A percentile compares a stretch with the other conserved stretches of the same genome.
Conservation (phyloP, 2,888 invertebrate species). For the Eulithis testata region DNA sequence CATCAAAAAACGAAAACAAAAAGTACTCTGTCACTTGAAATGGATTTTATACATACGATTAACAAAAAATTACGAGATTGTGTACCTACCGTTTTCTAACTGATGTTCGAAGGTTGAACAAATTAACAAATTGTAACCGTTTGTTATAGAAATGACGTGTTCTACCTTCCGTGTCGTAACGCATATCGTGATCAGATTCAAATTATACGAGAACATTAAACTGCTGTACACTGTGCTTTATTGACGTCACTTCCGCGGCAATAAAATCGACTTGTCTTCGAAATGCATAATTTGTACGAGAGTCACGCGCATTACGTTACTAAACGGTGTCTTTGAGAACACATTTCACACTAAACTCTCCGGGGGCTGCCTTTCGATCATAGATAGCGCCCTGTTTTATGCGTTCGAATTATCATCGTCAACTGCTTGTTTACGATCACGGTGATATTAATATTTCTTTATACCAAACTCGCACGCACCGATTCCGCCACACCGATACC, state of each 20-base stretch:
- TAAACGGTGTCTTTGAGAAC: conserved; percentile 83
- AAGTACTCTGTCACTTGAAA: no score
- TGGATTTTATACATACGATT: no score
- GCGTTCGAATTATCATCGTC: conserved; percentile 78
- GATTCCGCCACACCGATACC: conserved; percentile 44
- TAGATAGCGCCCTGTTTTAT: conserved; percentile 82
- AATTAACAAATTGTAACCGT: conserved; percentile 35
- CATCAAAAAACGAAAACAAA: no score
- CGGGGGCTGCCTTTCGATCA: conserved; percentile 72
- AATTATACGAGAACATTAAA: conserved; percentile 80
- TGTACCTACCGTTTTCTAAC: neutral
- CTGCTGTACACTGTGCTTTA: conserved; percentile 79
- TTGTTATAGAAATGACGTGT: conserved; percentile 46
- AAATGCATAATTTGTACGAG: conserved; percentile 83
- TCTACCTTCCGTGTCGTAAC: conserved; percentile 65
- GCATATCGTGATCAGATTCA: conserved; percentile 70
- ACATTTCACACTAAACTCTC: conserved; percentile 82
- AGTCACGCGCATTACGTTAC: conserved; percentile 82
- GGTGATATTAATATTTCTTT: conserved; percentile 79
- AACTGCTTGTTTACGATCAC: conserved; percentile 76
- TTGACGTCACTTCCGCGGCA: conserved; percentile 82
- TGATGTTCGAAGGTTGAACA: conserved; percentile 5
- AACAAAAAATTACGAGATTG: no score
- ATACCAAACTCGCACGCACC: conserved; percentile 72
- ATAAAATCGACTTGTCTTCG: conserved; percentile 81